These are phyloP conservation scores for Eublepharis macularius DNA, from an alignment of 2,113 vertebrate genomes.

Conservation along the genomic window DNA sequence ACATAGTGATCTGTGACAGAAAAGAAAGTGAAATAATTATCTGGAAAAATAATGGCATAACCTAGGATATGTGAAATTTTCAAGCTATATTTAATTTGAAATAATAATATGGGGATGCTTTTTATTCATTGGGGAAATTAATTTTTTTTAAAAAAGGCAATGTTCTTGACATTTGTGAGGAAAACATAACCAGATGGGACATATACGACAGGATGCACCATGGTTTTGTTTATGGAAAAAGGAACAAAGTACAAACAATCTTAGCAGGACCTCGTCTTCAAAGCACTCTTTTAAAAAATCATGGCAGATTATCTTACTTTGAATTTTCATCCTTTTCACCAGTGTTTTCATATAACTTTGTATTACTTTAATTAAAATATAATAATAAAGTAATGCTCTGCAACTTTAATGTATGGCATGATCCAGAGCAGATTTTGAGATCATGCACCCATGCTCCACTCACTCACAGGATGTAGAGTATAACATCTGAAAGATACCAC, in stretches of 20 bases:
- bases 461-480: background rate
- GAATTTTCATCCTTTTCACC: background rate
- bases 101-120: background rate
- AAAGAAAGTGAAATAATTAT: background rate
- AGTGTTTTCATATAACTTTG: background rate
- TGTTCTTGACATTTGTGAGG: background rate
- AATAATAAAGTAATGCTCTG: background rate
- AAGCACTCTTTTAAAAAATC: background rate
- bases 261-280: background rate
- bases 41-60: background rate
- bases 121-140: background rate
- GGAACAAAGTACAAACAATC: fast-evolving
- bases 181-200: constrained; percentile 5
- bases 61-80: background rate
- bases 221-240: background rate
- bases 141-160: fast-evolving
- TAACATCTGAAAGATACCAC: background rate
- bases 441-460: background rate
- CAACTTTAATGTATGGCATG: background rate
- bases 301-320: background rate
- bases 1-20: too few species aligned
- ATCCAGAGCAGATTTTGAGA: background rate
- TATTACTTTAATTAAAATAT: background rate
- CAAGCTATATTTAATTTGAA: constrained; percentile 12
- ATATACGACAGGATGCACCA: background rate